Percentiles rank a stretch among this genome's conserved stretches.
Conservation (phyloP, 2,888 invertebrate species). For the Lasioglossum figueresi region DNA sequence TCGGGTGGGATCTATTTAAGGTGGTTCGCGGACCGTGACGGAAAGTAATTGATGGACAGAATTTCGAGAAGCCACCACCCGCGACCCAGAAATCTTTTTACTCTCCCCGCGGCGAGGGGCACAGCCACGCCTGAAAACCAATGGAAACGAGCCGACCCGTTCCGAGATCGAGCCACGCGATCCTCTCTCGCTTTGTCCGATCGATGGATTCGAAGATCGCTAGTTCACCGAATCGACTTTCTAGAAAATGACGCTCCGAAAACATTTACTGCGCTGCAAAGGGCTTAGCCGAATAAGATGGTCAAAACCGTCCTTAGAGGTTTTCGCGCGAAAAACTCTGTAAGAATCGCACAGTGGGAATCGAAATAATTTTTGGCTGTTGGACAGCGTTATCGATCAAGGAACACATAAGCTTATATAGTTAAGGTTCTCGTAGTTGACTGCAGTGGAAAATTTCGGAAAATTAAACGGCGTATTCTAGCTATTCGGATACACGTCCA, state of each 20-base stretch:
- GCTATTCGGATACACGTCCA: no score
- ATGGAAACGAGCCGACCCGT: not conserved
- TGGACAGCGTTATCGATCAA: no score
- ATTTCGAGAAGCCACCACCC: conserved; percentile 32
- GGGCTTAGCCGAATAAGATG: no score
- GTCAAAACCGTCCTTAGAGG: no score
- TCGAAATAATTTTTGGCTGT: no score
- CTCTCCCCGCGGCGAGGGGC: not conserved
- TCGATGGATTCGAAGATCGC: not conserved
- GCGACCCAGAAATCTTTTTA: conserved; percentile 20
- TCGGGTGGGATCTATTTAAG: conserved; percentile 34
- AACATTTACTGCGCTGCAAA: not conserved
- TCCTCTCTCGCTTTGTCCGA: not conserved
- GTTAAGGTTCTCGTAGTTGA: no score
- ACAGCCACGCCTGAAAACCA: not conserved
- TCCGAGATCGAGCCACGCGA: not conserved
- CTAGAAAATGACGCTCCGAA: not conserved
- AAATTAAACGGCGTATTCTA: no score
- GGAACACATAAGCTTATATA: no score
- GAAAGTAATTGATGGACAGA: conserved; percentile 31
- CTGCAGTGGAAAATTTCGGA: no score
- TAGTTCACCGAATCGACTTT: not conserved
- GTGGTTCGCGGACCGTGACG: conserved; percentile 35
- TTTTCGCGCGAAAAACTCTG: no score
- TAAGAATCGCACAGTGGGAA: no score